Conservation (phyloP, 2,113 vertebrate species). For the Phainopepla nitens region DNA sequence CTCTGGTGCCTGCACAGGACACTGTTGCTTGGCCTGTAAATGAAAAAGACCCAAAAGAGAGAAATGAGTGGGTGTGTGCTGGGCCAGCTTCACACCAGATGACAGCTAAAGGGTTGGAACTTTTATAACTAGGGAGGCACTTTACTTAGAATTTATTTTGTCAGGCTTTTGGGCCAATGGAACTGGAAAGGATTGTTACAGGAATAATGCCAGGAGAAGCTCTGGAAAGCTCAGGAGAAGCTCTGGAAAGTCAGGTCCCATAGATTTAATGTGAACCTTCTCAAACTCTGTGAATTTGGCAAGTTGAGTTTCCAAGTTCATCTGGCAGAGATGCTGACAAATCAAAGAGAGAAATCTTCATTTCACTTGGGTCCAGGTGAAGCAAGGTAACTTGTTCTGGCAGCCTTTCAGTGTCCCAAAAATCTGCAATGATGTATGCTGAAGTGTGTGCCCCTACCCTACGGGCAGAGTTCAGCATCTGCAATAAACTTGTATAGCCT, state of each 20-base stretch:
- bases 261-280: not conserved
- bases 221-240: slow-evolving; percentile 25
- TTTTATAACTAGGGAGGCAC: not conserved
- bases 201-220: not conserved
- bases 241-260: slow-evolving; percentile 10
- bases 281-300: not conserved
- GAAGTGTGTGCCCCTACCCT: not conserved
- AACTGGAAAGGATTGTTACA: not conserved
- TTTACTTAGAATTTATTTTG: not conserved
- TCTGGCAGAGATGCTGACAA: not conserved
- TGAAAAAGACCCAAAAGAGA: not conserved
- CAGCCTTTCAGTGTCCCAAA: not conserved
- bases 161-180: not conserved
- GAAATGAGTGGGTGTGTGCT: not conserved
- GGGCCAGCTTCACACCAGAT: not conserved
- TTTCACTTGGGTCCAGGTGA: slow-evolving; percentile 13
- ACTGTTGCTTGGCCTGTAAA: not conserved
- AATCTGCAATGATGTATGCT: not conserved
- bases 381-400: slow-evolving; percentile 2
- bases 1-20: not conserved
- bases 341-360: not conserved
- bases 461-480: not conserved
- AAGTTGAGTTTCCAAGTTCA: slow-evolving; percentile 11
- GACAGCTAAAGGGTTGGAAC: not conserved
- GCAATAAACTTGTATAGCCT: not conserved